A percentile compares a stretch with the other conserved stretches of the same genome.
Conservation (phyloP, 2,797 vertebrate species). For the Molossus alvarezi region DNA sequence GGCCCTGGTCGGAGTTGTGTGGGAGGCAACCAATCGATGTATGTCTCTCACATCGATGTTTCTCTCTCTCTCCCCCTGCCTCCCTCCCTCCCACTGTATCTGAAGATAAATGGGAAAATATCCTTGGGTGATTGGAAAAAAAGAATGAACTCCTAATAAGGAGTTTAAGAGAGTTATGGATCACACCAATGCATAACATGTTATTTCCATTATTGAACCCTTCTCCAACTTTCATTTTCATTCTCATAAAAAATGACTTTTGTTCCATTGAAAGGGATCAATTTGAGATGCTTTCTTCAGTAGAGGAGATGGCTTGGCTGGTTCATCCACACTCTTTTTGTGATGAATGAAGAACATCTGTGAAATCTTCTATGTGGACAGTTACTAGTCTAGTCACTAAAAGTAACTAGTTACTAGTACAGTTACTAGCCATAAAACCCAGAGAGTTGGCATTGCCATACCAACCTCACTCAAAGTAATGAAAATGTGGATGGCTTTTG, state of each 20-base stretch:
- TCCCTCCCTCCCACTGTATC: too few relatives aligned
- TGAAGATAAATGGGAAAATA: too few relatives aligned
- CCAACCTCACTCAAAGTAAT: neutral
- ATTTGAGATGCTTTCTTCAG: neutral
- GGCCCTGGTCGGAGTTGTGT: too few relatives aligned
- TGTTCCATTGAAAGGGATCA: neutral
- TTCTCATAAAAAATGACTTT: neutral
- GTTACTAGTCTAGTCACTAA: neutral
- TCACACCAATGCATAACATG: neutral
- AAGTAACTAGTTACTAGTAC: neutral
- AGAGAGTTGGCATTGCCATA: neutral
- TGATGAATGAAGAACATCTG: neutral
- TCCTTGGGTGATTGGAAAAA: too few relatives aligned
- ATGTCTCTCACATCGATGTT: too few relatives aligned
- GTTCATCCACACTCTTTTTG: neutral
- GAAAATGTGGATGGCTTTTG: neutral
- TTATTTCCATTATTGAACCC: neutral
- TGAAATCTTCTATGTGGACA: neutral
- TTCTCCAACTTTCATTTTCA: neutral
- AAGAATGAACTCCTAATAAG: neutral
- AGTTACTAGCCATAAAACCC: neutral
- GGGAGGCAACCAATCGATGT: too few relatives aligned
- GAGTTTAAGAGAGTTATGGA: neutral
- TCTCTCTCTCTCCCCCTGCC: too few relatives aligned
- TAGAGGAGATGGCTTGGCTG: neutral